phyloP scores from a whole-genome alignment of 1,140 invertebrate genomes.

The Conus betulinus region DNA sequence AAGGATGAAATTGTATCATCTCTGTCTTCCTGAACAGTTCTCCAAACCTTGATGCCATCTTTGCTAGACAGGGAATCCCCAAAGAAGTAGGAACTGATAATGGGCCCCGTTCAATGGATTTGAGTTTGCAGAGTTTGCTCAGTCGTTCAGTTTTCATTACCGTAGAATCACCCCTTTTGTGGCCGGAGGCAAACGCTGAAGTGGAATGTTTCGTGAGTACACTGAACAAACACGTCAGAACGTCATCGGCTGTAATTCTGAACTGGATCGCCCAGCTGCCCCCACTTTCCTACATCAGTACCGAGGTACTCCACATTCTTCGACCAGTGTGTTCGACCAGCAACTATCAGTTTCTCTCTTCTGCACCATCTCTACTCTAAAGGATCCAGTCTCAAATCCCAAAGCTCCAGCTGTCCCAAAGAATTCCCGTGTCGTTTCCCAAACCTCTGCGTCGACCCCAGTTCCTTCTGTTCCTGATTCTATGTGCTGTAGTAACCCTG shows the following conservation, averaged over 20 bases:
- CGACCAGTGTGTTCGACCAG: constrained; percentile 52
- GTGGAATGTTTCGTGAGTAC: constrained; percentile 6
- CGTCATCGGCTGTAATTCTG: too few relatives aligned
- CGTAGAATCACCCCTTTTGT: not conserved
- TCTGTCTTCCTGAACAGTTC: not conserved
- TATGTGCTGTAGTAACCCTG: too few relatives aligned
- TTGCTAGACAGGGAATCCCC: not conserved
- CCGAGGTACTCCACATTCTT: too few relatives aligned
- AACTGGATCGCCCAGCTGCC: too few relatives aligned
- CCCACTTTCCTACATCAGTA: too few relatives aligned
- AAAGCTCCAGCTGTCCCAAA: too few relatives aligned
- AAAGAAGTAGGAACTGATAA: not conserved
- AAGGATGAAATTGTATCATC: not conserved
- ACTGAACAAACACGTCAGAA: not conserved
- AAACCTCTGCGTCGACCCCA: too few relatives aligned
- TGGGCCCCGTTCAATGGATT: not conserved
- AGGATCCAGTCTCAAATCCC: constrained; percentile 48
- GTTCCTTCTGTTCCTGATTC: too few relatives aligned
- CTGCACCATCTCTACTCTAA: constrained; percentile 41
- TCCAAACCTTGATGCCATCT: not conserved
- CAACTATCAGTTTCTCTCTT: constrained; percentile 48
- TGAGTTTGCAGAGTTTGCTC: not conserved
- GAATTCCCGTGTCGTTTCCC: not conserved
- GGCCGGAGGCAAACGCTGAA: constrained; percentile 27
- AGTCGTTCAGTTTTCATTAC: not conserved